Base-by-base conservation (phyloP, 2,797 vertebrate genomes). In the Danio kyathit region DNA sequence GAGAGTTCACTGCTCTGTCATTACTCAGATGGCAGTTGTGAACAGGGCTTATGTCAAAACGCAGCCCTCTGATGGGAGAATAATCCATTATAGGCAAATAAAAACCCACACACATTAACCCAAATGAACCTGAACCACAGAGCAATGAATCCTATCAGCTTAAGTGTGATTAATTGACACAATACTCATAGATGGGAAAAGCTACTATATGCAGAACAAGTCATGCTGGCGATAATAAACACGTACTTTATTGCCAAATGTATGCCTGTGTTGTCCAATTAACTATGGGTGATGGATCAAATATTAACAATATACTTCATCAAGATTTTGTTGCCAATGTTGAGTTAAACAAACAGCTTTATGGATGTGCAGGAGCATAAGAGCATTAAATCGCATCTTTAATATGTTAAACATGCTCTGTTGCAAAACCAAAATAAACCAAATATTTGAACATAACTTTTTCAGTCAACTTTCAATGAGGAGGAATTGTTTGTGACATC, bases 81-180 rank as follows among this genome's bases (percentile, higher is more conserved):
- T 80, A 63, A 59, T 80, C 19, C 61, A 80, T 29, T 63, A 77
- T 4, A 76, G 60, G 48, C 73, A 41, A 73, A 67, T 44, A 71
- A 75, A 67, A 82, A 1, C 80, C 46, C 60, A 76, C 9, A 69
- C 21, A 57, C 49, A 76, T 72, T 76, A 63, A 49, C 56, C 64
- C 43, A 57, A 71, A 40, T 19, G 54, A 57, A 69, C 64, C 17
- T 65, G 48, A 69, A 82, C 52, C 38, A 14, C 6, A 80, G 14
- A 54, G 61, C 67, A 51, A 67, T 69, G 60, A 76, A 76, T 77
- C 21, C 41, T 48, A 76, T 59, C 66, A 56, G 21, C 60, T 8
- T 44, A 60, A 70, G 40, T 38, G 41, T 74, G 75, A 79, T 67
- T 69, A 61, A 49, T 54, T 54, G 56, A 73, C 79, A 56, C 29